Base-by-base conservation (phyloP, 2,888 invertebrate species). In the Lymantria monacha region DNA sequence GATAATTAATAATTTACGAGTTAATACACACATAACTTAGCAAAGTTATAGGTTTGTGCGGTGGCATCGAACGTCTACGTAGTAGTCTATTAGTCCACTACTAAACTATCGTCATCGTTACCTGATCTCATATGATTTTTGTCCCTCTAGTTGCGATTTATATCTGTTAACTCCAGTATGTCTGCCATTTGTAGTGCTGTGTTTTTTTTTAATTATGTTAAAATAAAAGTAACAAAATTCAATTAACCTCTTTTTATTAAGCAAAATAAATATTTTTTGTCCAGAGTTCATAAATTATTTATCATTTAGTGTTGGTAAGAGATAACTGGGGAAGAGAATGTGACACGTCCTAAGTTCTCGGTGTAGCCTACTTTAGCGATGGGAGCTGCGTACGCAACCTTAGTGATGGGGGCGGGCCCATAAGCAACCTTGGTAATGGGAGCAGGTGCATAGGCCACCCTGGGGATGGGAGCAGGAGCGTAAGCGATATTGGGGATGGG, bases 301-400 rank as follows among this genome's bases (percentile, higher is more conserved):
- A 69, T 55, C 53, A 63, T 69, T 74, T 86, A 90, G 74, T 90
- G 89, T 38, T 87, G 83, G 79, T 90, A 90, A 37, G 87, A 82
- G 59, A 79, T 76, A 54, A 74, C 70, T 42, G 87, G 87, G 33
- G 87, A 87, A 11, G 87, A 79, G 78, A 69, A 88, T 54, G 75
- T 70, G 55, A 85, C 83, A 52, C 83, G 82, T 12, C 80, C 81
- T 43, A 72, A 70, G 51, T 72, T 57, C 46, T 67, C 55, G 42
- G 67, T 50, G 69, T 81, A 75, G 9, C 78, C 68, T 7, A 70
- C 59, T n/a, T 69, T 62, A 37, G 11, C 56, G 48, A 44, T 51
- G 59, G 9, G 57, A 38, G 61, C 49, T 22, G 70, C 63, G 55
- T 74, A 74, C 10, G 69, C 63, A 5, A 77, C 41, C 43, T 74